Evolutionary conservation across 2,888 invertebrate genomes (phyloP).

Genomic region (Ectemnius continuus): DNA sequence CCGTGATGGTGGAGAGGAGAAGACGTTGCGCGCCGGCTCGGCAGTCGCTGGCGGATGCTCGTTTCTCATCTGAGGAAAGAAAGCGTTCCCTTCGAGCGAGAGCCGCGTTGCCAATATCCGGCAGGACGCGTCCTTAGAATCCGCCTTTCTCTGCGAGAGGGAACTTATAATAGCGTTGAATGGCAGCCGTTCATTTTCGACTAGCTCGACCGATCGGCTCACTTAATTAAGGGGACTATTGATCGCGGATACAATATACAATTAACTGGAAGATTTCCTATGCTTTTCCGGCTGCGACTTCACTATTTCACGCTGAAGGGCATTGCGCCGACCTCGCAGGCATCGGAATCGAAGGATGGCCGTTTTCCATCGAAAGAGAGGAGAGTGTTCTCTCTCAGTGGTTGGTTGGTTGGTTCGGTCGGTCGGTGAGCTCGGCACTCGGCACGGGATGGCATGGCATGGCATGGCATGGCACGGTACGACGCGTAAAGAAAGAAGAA

Average conservation of each 20-base stretch:
- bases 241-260: no score
- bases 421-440: constrained; percentile 16
- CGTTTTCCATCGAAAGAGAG: constrained; percentile 55
- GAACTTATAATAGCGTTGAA: no score
- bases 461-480: constrained; percentile 46
- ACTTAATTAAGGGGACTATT: no score
- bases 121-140: constrained; percentile 14
- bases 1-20: constrained; percentile 20
- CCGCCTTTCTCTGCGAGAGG: background rate
- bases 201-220: no score
- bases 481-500: constrained; percentile 55
- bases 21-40: constrained; percentile 42
- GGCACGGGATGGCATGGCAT: background rate
- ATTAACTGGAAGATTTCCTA: no score
- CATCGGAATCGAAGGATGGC: constrained; percentile 51
- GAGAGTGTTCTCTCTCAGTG: constrained; percentile 10
- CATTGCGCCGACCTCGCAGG: constrained; percentile 23
- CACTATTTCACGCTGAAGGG: no score
- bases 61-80: constrained; percentile 57
- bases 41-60: constrained; percentile 43
- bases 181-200: no score
- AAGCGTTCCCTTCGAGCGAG: constrained; percentile 20
- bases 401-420: constrained; percentile 14
- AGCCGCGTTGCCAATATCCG: constrained; percentile 35
- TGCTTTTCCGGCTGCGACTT: no score